These are phyloP conservation scores for Synergus laeviventris DNA, from an alignment of 2,888 invertebrate species.

Conservation along the genomic window DNA sequence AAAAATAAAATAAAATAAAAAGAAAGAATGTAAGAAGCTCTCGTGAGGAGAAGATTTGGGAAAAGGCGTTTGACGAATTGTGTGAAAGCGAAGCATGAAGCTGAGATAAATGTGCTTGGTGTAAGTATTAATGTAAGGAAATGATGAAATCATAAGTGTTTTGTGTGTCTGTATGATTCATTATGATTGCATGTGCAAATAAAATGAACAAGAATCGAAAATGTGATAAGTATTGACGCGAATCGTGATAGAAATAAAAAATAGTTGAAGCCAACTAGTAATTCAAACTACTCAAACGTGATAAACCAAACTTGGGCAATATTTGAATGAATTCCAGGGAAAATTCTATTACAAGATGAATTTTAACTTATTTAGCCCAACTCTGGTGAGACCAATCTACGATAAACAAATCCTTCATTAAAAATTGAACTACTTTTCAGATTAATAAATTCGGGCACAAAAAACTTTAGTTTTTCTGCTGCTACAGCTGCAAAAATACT, in stretches of 20 bases:
- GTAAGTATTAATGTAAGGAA: constrained; percentile 11
- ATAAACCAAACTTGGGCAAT: neutral
- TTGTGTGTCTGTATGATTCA: constrained; percentile 42
- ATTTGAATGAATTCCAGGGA: neutral
- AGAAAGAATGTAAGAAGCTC: neutral
- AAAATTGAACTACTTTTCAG: constrained; percentile 10
- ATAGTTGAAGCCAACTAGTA: constrained; percentile 21
- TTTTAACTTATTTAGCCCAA: neutral
- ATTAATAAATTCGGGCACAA: constrained; percentile 22
- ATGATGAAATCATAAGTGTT: constrained; percentile 35
- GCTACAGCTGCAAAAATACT: constrained; percentile 15
- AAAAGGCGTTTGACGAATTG: constrained; percentile 34
- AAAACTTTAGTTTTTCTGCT: constrained; percentile 18
- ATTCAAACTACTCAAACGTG: constrained; percentile 29
- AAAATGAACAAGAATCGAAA: neutral
- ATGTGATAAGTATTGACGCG: neutral
- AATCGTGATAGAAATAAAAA: neutral
- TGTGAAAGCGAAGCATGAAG: constrained; percentile 37
- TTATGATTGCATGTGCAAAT: neutral
- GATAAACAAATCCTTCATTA: neutral
- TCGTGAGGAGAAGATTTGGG: constrained; percentile 36
- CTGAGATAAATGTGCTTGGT: neutral
- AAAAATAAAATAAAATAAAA: neutral
- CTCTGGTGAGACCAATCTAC: neutral
- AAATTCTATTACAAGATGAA: neutral